Evolutionary conservation across 2,113 vertebrate species (phyloP), one percentile per base, ranked within the genome.

Genomic region (Columba janthina): DNA sequence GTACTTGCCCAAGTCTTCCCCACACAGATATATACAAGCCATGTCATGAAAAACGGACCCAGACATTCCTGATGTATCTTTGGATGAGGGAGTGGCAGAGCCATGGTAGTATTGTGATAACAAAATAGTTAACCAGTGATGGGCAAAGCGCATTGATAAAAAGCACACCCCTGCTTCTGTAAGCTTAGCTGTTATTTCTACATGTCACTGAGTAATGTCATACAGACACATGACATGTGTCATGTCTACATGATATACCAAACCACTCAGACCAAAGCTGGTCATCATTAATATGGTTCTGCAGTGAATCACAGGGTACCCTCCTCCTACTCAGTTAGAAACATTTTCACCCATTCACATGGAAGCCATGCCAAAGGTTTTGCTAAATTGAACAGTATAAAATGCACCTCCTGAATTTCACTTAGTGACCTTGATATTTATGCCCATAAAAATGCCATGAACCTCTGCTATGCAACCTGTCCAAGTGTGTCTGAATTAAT

Each of bases 191-290:
- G 5, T 44, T 88, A 48, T 62, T 90, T 79, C 66, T 76, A 1
- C 1, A 1, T 22, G 44, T 31, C 44, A 60, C 6, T 2, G 10
- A 15, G 19, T 1, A 31, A 10, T 5, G 24, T 53, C 29, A 32
- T 26, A 57, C 6, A 67, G 21, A 22, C 21, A 34, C 9, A 12
- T 8, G 8, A 29, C 4, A 7, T 34, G 8, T n/a, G 29, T 15
- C 32, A 25, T n/a, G 26, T 26, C 20, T 64, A 36, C 7, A 2
- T 8, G 53, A 48, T 2, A 0, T 21, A 58, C 11, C 34, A 26
- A 83, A 21, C 11, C 24, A 9, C 28, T 40, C 1, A 4, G 28
- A 36, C 9, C 9, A 50, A 66, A 56, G 28, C 12, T 71, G 10
- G 7, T 8, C n/a, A 58, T 50, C 11, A 3, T 54, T 62, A 50